phyloP scores from a whole-genome alignment of 1,140 invertebrate species.

The Drosophila takahashii region DNA sequence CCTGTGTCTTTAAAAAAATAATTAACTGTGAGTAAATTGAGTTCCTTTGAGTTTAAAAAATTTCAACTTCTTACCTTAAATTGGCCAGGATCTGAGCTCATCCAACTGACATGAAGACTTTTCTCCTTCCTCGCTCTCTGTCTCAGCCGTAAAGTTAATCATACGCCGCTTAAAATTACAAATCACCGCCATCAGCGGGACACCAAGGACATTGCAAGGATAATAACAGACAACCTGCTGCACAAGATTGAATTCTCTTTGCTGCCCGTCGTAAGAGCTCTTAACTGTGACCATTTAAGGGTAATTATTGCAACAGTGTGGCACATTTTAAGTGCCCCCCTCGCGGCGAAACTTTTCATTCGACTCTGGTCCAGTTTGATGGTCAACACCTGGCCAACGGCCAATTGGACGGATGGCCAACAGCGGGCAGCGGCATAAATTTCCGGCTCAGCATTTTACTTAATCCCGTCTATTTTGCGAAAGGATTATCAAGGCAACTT shows the following conservation, averaged over 20 bases:
- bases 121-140: background rate
- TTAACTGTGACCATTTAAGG: constrained; percentile 79
- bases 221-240: constrained; percentile 70
- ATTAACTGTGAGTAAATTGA: no score
- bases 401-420: background rate
- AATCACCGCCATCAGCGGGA: constrained; percentile 73
- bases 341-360: constrained; percentile 22
- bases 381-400: constrained; percentile 46
- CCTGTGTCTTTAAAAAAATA: no score
- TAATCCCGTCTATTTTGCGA: constrained; percentile 82
- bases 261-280: constrained; percentile 55
- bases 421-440: constrained; percentile 59
- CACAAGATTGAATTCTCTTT: constrained; percentile 34
- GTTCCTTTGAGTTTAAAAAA: background rate
- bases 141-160: constrained; percentile 63
- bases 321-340: constrained; percentile 76
- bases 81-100: no score
- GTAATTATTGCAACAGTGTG: constrained; percentile 83
- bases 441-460: constrained; percentile 76
- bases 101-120: background rate
- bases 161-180: constrained; percentile 78
- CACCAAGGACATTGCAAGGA: constrained; percentile 48
- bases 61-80: background rate
- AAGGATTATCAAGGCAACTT: constrained; percentile 83
- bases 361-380: constrained; percentile 26